These are phyloP conservation scores for Drosophila ohnishii DNA, from an alignment of 1,140 invertebrate genomes.

Conservation along the genomic window DNA sequence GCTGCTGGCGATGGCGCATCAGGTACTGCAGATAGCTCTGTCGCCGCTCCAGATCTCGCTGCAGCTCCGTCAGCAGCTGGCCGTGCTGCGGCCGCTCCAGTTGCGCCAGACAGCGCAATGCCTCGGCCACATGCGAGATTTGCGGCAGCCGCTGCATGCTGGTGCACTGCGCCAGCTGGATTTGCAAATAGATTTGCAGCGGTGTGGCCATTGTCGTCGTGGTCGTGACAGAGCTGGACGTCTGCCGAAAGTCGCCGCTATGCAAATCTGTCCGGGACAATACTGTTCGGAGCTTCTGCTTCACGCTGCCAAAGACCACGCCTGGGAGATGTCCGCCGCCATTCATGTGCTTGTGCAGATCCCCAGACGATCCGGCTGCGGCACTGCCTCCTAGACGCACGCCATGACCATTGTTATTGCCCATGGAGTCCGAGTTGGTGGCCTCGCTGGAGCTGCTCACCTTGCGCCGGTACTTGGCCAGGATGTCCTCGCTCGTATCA, in stretches of 20 bases:
- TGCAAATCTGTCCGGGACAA: slow-evolving; percentile 92
- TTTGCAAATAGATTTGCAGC: slow-evolving; percentile 86
- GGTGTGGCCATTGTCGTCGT: slow-evolving; percentile 67
- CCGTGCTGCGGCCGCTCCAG: slow-evolving; percentile 90
- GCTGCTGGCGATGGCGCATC: slow-evolving; percentile 90
- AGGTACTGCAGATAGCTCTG: slow-evolving; percentile 94
- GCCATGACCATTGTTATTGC: slow-evolving; percentile 53
- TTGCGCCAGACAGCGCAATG: slow-evolving; percentile 90
- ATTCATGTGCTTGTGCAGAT: slow-evolving; percentile 50
- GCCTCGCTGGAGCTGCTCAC: slow-evolving; percentile 86
- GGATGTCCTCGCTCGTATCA: slow-evolving; percentile 91
- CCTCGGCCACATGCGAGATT: slow-evolving; percentile 91
- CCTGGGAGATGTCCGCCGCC: slow-evolving; percentile 52
- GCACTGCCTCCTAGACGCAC: slow-evolving; percentile 6
- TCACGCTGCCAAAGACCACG: slow-evolving; percentile 90
- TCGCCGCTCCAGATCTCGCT: slow-evolving; percentile 91
- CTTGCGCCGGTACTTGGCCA: slow-evolving; percentile 96
- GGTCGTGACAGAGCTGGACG: slow-evolving; percentile 49
- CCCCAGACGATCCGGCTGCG: slow-evolving; percentile 9
- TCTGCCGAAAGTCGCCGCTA: slow-evolving; percentile 80
- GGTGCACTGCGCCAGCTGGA: slow-evolving; percentile 94
- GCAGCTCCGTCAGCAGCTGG: slow-evolving; percentile 90
- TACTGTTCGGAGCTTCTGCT: slow-evolving; percentile 95
- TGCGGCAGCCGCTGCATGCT: slow-evolving; percentile 92
- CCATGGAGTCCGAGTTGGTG: slow-evolving; percentile 82